Evolutionary conservation across 2,113 vertebrate species (phyloP).

Genomic region (Petrocephalus microphthalmus): DNA sequence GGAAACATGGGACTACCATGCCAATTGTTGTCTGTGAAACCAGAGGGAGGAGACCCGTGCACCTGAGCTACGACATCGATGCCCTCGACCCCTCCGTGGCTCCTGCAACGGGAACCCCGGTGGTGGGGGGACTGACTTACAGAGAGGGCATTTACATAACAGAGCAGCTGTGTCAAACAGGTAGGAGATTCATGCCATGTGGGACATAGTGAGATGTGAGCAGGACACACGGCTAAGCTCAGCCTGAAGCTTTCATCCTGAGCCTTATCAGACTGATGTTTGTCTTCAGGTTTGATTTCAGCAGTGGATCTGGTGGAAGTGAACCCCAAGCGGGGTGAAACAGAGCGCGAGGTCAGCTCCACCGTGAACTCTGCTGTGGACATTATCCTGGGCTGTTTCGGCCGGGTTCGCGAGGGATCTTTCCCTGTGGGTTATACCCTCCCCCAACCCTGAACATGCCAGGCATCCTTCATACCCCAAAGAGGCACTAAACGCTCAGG

Average conservation of each 20-base stretch:
- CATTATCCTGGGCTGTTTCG: constrained; percentile 56
- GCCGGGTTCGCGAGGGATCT: constrained; percentile 50
- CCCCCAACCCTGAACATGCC: constrained; percentile 33
- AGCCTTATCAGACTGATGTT: not conserved
- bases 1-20: not conserved
- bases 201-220: not conserved
- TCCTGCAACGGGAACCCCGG: constrained; percentile 65
- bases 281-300: constrained; percentile 56
- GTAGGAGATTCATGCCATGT: constrained; percentile 32
- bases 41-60: constrained; percentile 62
- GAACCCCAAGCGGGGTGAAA: constrained; percentile 51
- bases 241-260: not conserved
- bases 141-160: constrained; percentile 63
- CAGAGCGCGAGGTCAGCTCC: constrained; percentile 37
- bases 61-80: constrained; percentile 68
- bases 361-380: constrained; percentile 51
- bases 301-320: constrained; percentile 65
- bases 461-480: not conserved
- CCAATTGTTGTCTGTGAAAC: not conserved
- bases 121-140: constrained; percentile 61
- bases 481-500: not conserved
- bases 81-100: constrained; percentile 62
- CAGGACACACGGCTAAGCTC: not conserved
- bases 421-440: constrained; percentile 39
- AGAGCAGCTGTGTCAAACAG: constrained; percentile 58